Conservation (phyloP, 2,113 vertebrate species). For the Odocoileus hemionus region DNA sequence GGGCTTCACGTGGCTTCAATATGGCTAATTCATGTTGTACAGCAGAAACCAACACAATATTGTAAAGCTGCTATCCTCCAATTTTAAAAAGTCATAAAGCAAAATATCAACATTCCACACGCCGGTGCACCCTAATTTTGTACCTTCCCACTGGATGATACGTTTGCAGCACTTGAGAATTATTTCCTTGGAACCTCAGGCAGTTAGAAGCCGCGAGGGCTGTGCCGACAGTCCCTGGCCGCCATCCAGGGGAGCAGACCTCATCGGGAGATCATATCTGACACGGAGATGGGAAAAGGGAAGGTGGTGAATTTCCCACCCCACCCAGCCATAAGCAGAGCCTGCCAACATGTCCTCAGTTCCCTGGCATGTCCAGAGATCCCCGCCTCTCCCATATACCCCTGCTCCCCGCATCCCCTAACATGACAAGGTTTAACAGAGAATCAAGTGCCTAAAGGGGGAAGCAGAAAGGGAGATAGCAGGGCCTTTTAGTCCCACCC, state of each 20-base stretch:
- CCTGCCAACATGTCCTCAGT: neutral
- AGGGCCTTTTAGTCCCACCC: neutral
- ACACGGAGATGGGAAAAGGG: neutral
- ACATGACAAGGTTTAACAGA: neutral
- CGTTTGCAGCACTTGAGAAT: neutral
- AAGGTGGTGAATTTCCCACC: slow-evolving; percentile 56
- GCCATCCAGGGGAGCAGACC: neutral
- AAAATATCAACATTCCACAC: neutral
- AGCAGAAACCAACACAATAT: neutral
- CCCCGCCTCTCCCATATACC: neutral
- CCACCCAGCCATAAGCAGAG: neutral
- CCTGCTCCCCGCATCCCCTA: neutral
- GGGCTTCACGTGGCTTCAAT: neutral
- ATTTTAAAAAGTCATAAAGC: neutral
- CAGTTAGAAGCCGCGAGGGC: neutral
- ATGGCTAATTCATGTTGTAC: neutral
- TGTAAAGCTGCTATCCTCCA: neutral
- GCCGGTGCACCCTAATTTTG: accelerated
- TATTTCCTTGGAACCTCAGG: neutral
- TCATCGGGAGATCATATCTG: neutral
- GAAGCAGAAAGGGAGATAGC: neutral
- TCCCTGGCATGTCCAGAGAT: neutral
- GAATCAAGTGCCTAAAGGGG: neutral
- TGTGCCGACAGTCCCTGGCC: neutral
- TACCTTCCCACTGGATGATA: neutral